Evolutionary conservation across 2,888 invertebrate genomes (phyloP).

Genomic region (Drosophila eohydei): DNA sequence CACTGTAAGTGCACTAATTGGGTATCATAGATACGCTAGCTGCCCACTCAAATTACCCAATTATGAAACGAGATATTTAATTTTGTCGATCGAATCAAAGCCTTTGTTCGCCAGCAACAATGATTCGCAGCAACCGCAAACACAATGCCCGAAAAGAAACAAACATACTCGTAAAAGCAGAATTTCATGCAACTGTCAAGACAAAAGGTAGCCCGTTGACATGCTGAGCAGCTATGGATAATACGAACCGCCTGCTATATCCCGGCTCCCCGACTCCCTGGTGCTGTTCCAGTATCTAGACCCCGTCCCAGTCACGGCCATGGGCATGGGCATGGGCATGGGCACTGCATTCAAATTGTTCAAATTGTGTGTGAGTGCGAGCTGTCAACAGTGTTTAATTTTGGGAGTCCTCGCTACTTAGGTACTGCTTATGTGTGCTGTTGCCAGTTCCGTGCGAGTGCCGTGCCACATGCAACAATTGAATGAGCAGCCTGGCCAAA

Average conservation of each 20-base stretch:
- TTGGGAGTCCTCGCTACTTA: slow-evolving; percentile 56
- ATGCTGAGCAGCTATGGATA: slow-evolving; percentile 57
- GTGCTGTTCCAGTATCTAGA: not conserved
- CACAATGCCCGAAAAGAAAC: slow-evolving; percentile 39
- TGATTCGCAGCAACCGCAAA: slow-evolving; percentile 51
- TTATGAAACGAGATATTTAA: slow-evolving; percentile 58
- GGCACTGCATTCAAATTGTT: slow-evolving; percentile 60
- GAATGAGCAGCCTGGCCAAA: slow-evolving; percentile 46
- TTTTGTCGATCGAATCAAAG: slow-evolving; percentile 40
- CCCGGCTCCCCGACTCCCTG: not conserved
- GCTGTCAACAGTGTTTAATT: slow-evolving; percentile 81
- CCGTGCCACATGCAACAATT: slow-evolving; percentile 73
- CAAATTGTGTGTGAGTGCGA: slow-evolving; percentile 75
- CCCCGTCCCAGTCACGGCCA: not conserved
- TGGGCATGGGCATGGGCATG: slow-evolving; percentile 15
- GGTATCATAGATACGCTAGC: slow-evolving; percentile 54
- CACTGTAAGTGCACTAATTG: slow-evolving; percentile 50
- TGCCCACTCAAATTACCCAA: slow-evolving; percentile 74
- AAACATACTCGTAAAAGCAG: slow-evolving; percentile 24
- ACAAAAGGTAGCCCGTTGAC: slow-evolving; percentile 62
- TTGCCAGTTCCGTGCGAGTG: slow-evolving; percentile 62
- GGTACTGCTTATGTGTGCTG: slow-evolving; percentile 12
- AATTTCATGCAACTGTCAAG: slow-evolving; percentile 78
- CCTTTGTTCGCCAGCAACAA: slow-evolving; percentile 63
- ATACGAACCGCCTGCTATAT: slow-evolving; percentile 19